Conservation (phyloP, 1,140 invertebrate species). For the Potamilus streckersoni region DNA sequence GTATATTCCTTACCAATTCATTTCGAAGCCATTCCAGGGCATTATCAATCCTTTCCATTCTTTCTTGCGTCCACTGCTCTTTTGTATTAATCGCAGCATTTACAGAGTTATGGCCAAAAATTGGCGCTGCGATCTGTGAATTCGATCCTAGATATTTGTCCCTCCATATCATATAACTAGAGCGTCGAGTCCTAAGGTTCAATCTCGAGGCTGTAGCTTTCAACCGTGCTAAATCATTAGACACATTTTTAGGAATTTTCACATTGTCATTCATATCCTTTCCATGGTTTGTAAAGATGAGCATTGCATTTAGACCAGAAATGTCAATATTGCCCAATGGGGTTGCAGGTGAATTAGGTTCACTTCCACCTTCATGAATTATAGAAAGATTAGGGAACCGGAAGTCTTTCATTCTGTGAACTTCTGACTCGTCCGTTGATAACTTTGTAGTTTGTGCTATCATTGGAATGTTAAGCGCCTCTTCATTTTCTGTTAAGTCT, state of each 20-base stretch:
- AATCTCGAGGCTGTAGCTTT: conserved; percentile 25
- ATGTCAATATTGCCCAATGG: too few species aligned
- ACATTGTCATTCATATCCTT: too few species aligned
- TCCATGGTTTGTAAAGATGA: too few species aligned
- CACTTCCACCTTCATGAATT: conserved; percentile 19
- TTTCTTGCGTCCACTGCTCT: conserved; percentile 28
- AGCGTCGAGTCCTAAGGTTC: conserved; percentile 20
- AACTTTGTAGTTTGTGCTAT: too few species aligned
- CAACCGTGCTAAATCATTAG: conserved; percentile 18
- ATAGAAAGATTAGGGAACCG: conserved; percentile 17
- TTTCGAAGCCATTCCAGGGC: conserved; percentile 36
- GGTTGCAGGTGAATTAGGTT: background rate
- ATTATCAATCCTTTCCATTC: conserved; percentile 37
- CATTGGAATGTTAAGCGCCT: too few species aligned
- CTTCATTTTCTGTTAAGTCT: too few species aligned
- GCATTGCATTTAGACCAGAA: too few species aligned
- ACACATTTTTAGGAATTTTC: too few species aligned
- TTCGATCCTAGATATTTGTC: conserved; percentile 29
- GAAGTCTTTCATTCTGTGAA: conserved; percentile 24
- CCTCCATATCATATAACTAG: conserved; percentile 32
- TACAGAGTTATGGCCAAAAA: conserved; percentile 15
- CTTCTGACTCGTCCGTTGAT: too few species aligned
- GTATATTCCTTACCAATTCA: conserved; percentile 30
- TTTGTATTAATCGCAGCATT: conserved; percentile 23
- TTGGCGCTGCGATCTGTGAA: conserved; percentile 19